Evolutionary conservation across 2,113 vertebrate genomes (phyloP).

Genomic region (Rousettus leschenaultii): DNA sequence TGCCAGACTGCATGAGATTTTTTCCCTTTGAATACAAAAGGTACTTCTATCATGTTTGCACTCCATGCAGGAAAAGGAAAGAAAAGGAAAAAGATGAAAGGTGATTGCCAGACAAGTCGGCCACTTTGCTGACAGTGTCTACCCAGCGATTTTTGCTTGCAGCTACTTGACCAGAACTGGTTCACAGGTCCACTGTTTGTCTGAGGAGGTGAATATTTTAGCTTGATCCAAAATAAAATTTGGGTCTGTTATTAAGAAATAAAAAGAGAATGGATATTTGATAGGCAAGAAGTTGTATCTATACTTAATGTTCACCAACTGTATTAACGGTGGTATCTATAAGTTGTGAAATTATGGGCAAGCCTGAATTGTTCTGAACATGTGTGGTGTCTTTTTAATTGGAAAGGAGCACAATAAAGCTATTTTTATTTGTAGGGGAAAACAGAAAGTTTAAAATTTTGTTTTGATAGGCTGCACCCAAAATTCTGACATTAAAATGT

Average conservation of each 20-base stretch:
- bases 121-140: neutral
- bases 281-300: too few species aligned
- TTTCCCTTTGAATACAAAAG: neutral
- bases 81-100: neutral
- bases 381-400: neutral
- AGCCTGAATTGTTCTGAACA: too few species aligned
- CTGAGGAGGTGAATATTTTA: neutral
- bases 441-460: constrained; percentile 16
- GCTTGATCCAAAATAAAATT: neutral
- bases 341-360: too few species aligned
- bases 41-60: neutral
- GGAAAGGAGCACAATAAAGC: neutral
- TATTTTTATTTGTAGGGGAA: neutral
- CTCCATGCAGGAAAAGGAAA: neutral
- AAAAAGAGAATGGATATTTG: too few species aligned
- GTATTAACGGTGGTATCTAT: too few species aligned
- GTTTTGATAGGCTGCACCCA: neutral
- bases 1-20: neutral
- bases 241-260: neutral
- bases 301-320: too few species aligned
- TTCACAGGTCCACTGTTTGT: neutral
- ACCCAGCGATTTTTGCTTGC: neutral
- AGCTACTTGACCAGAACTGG: neutral
- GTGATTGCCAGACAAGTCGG: neutral
- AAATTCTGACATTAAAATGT: constrained; percentile 42